A percentile compares a stretch with the other conserved stretches of the same genome.
Conservation (phyloP, 1,140 invertebrate genomes). For the Helicoverpa zea region DNA sequence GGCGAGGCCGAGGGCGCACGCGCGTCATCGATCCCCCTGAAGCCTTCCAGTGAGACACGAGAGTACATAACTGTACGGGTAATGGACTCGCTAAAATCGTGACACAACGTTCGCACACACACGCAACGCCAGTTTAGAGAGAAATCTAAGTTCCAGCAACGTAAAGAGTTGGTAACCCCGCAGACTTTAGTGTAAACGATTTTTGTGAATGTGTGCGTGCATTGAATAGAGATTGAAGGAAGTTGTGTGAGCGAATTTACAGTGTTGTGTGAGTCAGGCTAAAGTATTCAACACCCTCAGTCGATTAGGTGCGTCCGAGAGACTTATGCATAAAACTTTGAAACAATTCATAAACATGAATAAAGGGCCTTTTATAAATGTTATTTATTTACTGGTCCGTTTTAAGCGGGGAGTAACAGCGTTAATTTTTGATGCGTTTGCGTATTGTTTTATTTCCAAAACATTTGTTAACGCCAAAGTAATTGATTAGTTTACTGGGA, state of each 20-base stretch:
- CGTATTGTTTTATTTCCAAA: too few relatives aligned
- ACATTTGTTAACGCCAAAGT: too few relatives aligned
- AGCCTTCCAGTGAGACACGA: conserved; percentile 56
- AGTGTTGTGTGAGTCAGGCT: conserved; percentile 46
- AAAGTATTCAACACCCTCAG: conserved; percentile 68
- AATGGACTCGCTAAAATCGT: conserved; percentile 1
- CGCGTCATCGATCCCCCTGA: conserved; percentile 76
- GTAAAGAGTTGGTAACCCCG: not conserved
- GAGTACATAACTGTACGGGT: not conserved
- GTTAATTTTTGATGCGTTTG: too few relatives aligned
- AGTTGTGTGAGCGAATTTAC: not conserved
- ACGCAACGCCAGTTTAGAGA: not conserved
- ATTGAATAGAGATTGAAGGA: not conserved
- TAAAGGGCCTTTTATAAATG: not conserved
- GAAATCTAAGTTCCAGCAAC: not conserved
- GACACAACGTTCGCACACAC: conserved; percentile 20
- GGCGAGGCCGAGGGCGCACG: conserved; percentile 66
- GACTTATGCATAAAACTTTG: conserved; percentile 3
- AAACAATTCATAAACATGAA: not conserved
- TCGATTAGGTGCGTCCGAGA: conserved; percentile 47
- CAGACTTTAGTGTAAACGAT: not conserved
- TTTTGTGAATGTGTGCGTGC: conserved; percentile 8
- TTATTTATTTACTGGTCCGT: not conserved
- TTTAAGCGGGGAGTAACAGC: too few relatives aligned
- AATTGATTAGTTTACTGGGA: too few relatives aligned